Evolutionary conservation across 2,888 invertebrate species (phyloP).

Genomic region (Endotricha flammealis): DNA sequence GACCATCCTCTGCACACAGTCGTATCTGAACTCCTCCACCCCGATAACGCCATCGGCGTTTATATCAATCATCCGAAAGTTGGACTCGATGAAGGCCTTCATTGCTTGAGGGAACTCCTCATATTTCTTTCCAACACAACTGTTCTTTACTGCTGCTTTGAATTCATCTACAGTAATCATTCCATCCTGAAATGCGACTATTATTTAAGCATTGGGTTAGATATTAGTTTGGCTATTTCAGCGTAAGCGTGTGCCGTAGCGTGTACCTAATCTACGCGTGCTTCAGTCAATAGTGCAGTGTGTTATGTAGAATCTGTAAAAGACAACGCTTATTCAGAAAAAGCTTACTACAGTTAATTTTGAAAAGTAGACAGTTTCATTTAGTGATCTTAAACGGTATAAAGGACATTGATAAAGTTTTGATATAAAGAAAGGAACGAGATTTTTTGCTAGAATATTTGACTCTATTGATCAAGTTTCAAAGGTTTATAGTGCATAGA

Average conservation of each 20-base stretch:
- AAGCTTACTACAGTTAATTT: no score
- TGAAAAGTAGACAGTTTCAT: no score
- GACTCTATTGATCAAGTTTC: no score
- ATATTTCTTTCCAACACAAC: slow-evolving; percentile 86
- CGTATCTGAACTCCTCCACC: slow-evolving; percentile 89
- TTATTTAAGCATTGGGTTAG: slow-evolving; percentile 14
- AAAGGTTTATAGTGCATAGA: no score
- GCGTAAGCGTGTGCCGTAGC: slow-evolving; percentile 41
- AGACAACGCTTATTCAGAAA: neutral
- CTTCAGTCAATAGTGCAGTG: slow-evolving; percentile 6
- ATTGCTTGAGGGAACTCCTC: slow-evolving; percentile 90
- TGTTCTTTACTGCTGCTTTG: slow-evolving; percentile 87
- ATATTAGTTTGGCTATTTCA: slow-evolving; percentile 5
- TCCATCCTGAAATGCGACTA: slow-evolving; percentile 81
- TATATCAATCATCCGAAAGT: slow-evolving; percentile 88
- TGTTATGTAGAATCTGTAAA: slow-evolving; percentile 1
- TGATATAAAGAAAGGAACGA: no score
- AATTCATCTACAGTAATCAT: slow-evolving; percentile 89
- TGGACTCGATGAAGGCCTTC: slow-evolving; percentile 91
- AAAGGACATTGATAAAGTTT: no score
- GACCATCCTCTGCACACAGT: slow-evolving; percentile 88
- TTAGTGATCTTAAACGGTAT: no score
- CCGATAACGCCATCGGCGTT: slow-evolving; percentile 89
- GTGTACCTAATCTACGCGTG: slow-evolving; percentile 11
- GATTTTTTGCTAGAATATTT: no score